A percentile compares a stretch with the other conserved stretches of the same genome.
Conservation (phyloP, 2,797 vertebrate genomes). For the Siniperca undulata region DNA sequence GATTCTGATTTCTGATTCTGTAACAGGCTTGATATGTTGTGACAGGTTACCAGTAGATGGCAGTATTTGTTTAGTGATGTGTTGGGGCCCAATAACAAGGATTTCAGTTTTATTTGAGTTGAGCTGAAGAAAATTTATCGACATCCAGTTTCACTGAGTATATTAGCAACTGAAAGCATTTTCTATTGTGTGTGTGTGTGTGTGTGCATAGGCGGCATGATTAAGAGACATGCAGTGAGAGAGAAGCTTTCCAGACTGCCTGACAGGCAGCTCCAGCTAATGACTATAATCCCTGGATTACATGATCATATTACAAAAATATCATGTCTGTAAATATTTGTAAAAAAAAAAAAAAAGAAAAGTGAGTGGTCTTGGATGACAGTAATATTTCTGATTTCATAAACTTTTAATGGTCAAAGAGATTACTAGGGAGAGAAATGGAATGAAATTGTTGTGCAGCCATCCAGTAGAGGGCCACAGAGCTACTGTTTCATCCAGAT, state of each 20-base stretch:
- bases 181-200: neutral
- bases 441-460: neutral
- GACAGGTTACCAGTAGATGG: no score
- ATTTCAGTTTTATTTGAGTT: no score
- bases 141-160: no score
- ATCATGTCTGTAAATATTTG: neutral
- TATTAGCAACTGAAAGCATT: no score
- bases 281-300: slow-evolving; percentile 27
- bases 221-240: neutral
- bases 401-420: neutral
- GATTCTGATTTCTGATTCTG: no score
- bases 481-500: neutral
- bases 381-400: neutral
- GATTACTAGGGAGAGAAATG: neutral
- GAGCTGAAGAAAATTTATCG: no score
- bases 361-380: neutral
- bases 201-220: neutral
- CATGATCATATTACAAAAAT: slow-evolving; percentile 25
- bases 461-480: slow-evolving; percentile 9
- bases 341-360: neutral
- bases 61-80: no score
- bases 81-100: no score
- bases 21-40: no score
- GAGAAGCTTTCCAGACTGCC: slow-evolving; percentile 27
- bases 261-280: slow-evolving; percentile 20